Evolutionary conservation across 2,113 vertebrate genomes (phyloP), one percentile per base, ranked within the genome.

Genomic region (Nerophis lumbriciformis): DNA sequence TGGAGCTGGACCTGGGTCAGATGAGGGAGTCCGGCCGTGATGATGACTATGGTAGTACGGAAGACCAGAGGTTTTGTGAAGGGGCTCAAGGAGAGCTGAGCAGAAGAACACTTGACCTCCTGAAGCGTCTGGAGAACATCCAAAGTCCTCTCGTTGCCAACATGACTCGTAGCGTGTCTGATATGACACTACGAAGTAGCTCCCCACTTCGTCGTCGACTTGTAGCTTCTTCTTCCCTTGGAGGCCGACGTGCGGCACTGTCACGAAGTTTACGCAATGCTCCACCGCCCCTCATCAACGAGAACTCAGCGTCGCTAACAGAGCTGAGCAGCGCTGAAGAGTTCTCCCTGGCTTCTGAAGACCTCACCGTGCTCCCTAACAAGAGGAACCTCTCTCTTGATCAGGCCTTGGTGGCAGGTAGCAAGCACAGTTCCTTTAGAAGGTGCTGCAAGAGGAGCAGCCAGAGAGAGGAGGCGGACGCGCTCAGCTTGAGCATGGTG

Each of bases 121-220:
- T 99, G 62, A 94, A 94, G 71, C 93, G 95, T 35, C 88, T 99
- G 73, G 96, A 99, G 80, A 94, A 98, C 77, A 96, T 98, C 65
- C 94, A 94, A 79, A 95, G 89, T 66, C 96, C 96, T 39, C 85
- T 91, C 15, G 88, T 83, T 7, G 89, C 90, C 53, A 93, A 93
- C 76, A 94, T 98, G 91, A 97, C 95, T n/a, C 93, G 92, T 47
- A 98, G 97, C 48, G 78, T 97, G 63, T 99, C 97, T 19, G 96
- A 98, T 73, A 91, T 95, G 83, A 94, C 93, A 1, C 92, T 97
- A 11, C 92, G 90, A 67, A 94, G 92, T 71, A 85, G 79, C 81
- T 92, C 92, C 53, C 90, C 90, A 10, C 93, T 53, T 53, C 66
- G 15, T 35, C 49, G 50, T 16, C 62, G 84, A 45, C 83, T 93